Evolutionary conservation across 2,113 vertebrate species (phyloP), one percentile per base, ranked within the genome.

Genomic region (Carlito syrichta): DNA sequence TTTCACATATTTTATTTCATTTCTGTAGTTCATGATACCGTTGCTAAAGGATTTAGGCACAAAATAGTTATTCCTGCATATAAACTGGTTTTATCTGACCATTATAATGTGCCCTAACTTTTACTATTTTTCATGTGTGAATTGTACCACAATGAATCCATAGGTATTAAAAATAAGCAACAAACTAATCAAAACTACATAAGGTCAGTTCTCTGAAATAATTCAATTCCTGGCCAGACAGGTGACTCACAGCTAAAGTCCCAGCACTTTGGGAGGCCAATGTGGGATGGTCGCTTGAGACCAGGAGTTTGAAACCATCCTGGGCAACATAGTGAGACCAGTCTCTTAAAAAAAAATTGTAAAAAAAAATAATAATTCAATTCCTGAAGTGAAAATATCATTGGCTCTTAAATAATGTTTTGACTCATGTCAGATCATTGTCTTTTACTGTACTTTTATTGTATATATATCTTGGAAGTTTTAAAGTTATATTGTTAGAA

Each of bases 1-100:
- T 66, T 87, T 96, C 38, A 87, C 32, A 95, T 77, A 90, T 86
- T 81, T 84, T 52, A 88, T 95, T 94, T 90, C 63, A 89, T 92
- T 68, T 66, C 8, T 93, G 50, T 63, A 68, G 32, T 88, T 97
- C 11, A 56, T 66, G 35, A 94, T 90, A 17, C 43, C 32, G 71
- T 84, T 71, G 32, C 79, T 89, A 93, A 79, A 91, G n/a, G 43
- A 62, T 92, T 89, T 86, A 32, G 68, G 27, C 48, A 66, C 11
- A 91, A 4, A 38, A 40, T 83, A 91, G 83, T 91, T 93, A 90
- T 63, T 91, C 25, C 9, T 85, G 27, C 7, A 73, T 60, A 76
- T 73, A 85, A 95, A 91, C 2, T 73, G 12, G 71, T 54, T 89
- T 93, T 92, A 85, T 45, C 1, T 91, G 40, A 86, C 81, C 11